Evolutionary conservation across 2,113 vertebrate species (phyloP).

Genomic region (Forbesichthys agassizii): DNA sequence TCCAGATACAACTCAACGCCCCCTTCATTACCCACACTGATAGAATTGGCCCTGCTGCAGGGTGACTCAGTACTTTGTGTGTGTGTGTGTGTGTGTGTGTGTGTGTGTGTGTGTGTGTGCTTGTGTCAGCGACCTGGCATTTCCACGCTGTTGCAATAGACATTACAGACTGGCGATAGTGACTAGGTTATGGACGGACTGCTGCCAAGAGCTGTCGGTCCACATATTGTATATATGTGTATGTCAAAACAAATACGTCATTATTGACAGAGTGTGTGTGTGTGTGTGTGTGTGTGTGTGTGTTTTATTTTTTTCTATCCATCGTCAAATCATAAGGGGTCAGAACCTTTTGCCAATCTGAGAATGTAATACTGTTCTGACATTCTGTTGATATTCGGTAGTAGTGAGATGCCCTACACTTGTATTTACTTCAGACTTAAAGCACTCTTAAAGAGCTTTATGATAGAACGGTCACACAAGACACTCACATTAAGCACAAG

Average conservation of each 20-base stretch:
- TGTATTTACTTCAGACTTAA: no score
- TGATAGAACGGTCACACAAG: no score
- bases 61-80: slow-evolving; percentile 34
- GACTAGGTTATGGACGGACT: slow-evolving; percentile 19
- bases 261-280: neutral
- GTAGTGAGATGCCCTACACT: no score
- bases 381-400: neutral
- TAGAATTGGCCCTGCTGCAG: slow-evolving; percentile 19
- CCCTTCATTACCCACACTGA: slow-evolving; percentile 44
- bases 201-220: slow-evolving; percentile 17
- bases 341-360: neutral
- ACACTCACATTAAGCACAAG: no score
- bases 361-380: neutral
- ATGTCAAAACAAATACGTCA: neutral
- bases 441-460: no score
- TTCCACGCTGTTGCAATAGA: slow-evolving; percentile 44
- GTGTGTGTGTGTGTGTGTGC: neutral
- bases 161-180: slow-evolving; percentile 13
- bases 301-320: slow-evolving; percentile 10
- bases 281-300: slow-evolving; percentile 7
- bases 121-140: slow-evolving; percentile 12
- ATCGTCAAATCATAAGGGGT: neutral
- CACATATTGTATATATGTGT: slow-evolving; percentile 37
- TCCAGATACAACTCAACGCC: slow-evolving; percentile 52
- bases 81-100: slow-evolving; percentile 16